A percentile compares a stretch with the other conserved stretches of the same genome.
Evolutionary conservation across 2,113 vertebrate species (phyloP).

Genomic region (Oryzias javanicus): DNA sequence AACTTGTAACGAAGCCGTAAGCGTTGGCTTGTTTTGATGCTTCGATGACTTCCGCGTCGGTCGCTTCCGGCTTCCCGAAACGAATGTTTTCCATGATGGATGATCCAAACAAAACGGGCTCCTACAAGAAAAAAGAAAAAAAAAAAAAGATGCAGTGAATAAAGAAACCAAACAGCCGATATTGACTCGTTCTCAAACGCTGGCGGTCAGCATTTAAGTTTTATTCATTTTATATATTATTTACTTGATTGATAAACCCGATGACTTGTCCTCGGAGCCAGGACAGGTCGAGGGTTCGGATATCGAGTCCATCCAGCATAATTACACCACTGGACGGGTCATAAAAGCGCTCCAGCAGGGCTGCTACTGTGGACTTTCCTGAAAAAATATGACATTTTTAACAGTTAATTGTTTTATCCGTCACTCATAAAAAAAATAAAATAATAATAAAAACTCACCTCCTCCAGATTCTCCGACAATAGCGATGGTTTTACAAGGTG

Average conservation of each 20-base stretch:
- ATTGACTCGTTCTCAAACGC: not conserved
- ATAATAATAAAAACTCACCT: slow-evolving; percentile 81
- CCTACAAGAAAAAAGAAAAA: slow-evolving; percentile 67
- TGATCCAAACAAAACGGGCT: slow-evolving; percentile 90
- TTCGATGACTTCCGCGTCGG: slow-evolving; percentile 81
- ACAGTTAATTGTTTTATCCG: not conserved
- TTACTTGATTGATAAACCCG: slow-evolving; percentile 93
- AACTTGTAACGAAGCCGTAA: slow-evolving; percentile 85
- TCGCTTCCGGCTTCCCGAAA: slow-evolving; percentile 85
- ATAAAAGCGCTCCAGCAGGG: slow-evolving; percentile 91
- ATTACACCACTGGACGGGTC: slow-evolving; percentile 83
- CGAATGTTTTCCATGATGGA: slow-evolving; percentile 95
- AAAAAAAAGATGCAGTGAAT: not conserved
- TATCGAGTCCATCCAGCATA: slow-evolving; percentile 84
- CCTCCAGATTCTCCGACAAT: slow-evolving; percentile 94
- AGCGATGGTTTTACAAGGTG: slow-evolving; percentile 86
- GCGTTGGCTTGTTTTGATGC: slow-evolving; percentile 89
- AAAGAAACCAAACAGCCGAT: not conserved
- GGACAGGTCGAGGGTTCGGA: slow-evolving; percentile 84
- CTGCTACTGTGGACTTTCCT: slow-evolving; percentile 93
- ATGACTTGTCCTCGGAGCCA: slow-evolving; percentile 91
- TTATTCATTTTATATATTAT: no score
- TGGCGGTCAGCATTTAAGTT: no score
- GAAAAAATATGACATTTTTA: not conserved
- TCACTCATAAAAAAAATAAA: not conserved